Base-by-base conservation (phyloP, 2,888 invertebrate genomes). In the Allophyes oxyacanthae region DNA sequence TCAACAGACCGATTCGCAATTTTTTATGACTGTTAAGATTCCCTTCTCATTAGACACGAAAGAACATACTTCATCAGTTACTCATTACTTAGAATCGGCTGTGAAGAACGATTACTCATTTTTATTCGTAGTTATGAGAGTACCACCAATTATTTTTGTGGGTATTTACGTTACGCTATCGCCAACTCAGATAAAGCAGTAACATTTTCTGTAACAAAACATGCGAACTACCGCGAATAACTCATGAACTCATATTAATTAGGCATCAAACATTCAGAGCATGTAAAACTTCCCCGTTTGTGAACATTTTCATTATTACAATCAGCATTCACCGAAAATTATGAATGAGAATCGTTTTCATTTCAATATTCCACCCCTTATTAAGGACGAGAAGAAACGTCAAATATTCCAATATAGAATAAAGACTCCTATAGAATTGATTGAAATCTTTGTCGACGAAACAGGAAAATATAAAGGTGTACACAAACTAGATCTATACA, bases 301-400 rank as follows among this genome's bases (percentile, higher is more conserved):
- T 26, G 10, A 57, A 48, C 11, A 50, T 67, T 80, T 81, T 75
- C 73, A 74, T 72, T 64, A 54, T 72, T 63, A 54, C 40, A 64
- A 79, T 70, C 55, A 72, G 64, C 73, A 77, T 83, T 82, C 79
- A 80, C 79, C 78, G 72, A 78, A 80, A 78, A 74, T 78, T 77
- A 79, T 71, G 67, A 69, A 68, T 61, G 71, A 64, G 76, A 77
- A 75, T 67, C 75, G 58, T 74, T 74, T 75, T 72, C 75, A 79
- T 83, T 82, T 75, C 72, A 80, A 81, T 77, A 75, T 53, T 40
- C 38, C 8, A 43, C 37, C 45, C 48, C 59, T 63, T 62, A 65
- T 43, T 49, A 63, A 20, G 40, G 28, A 46, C 34, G 20, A 56
- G 50, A 34, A 45, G 49, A 52, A 56, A 8, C 44, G 48, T 42